Conservation (phyloP, 2,113 vertebrate genomes). For the Collichthys lucidus region DNA sequence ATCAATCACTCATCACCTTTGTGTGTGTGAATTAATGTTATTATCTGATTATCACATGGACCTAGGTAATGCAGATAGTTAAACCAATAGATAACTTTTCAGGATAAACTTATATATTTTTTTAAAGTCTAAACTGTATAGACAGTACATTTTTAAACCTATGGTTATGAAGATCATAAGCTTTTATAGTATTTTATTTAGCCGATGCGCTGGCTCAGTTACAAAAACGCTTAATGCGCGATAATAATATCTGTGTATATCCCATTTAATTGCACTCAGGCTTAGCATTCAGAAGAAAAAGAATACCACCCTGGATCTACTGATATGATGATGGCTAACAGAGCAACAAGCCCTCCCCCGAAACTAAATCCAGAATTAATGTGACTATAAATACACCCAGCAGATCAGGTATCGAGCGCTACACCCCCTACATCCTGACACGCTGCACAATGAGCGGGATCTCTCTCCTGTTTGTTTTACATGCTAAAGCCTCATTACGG, state of each 20-base stretch:
- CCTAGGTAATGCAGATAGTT: neutral
- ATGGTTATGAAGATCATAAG: neutral
- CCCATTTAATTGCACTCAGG: conserved; percentile 14
- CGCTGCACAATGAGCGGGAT: conserved; percentile 42
- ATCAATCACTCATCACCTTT: neutral
- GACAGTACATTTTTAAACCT: no score
- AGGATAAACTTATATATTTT: neutral
- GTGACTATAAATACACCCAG: conserved; percentile 55
- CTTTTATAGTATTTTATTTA: neutral
- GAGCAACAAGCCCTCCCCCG: conserved; percentile 52
- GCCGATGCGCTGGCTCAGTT: neutral
- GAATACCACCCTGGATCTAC: conserved; percentile 35
- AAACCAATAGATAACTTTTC: neutral
- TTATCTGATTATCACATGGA: neutral
- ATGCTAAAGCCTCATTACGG: conserved; percentile 32
- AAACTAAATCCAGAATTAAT: conserved; percentile 53
- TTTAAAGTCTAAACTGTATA: no score
- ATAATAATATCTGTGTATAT: neutral
- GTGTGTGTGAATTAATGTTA: neutral
- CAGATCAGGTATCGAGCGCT: conserved; percentile 43
- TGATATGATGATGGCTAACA: conserved; percentile 44
- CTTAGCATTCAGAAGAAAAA: conserved; percentile 36
- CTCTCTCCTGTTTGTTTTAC: conserved; percentile 56
- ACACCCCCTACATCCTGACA: conserved; percentile 40
- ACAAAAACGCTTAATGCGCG: neutral